These are phyloP conservation scores for Zonitis immaculata DNA, from an alignment of 2,888 invertebrate genomes.

Conservation along the genomic window DNA sequence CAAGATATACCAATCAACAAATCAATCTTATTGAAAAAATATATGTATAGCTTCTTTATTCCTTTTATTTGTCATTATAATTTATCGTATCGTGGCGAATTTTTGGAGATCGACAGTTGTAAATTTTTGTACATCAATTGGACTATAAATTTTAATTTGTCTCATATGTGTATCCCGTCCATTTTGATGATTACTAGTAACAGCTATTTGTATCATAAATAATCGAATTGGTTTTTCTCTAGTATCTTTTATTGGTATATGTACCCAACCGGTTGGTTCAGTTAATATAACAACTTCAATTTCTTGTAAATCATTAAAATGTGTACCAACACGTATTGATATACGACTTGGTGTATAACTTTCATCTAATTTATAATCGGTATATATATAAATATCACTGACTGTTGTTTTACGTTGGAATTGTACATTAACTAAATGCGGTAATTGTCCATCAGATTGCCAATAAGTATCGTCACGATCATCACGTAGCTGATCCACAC, in stretches of 20 bases:
- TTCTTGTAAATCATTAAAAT: conserved; percentile 95
- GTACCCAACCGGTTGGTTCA: conserved; percentile 95
- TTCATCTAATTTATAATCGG: conserved; percentile 97
- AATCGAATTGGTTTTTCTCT: conserved; percentile 85
- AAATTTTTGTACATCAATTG: conserved; percentile 68
- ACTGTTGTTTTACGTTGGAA: conserved; percentile 93
- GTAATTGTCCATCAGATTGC: conserved; percentile 99
- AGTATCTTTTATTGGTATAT: conserved; percentile 85
- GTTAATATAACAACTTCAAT: conserved; percentile 88
- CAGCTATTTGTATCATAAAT: conserved; percentile 95
- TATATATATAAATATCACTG: conserved; percentile 92
- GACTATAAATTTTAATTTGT: conserved; percentile 94
- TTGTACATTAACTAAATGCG: conserved; percentile 95
- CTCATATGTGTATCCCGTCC: conserved; percentile 98
- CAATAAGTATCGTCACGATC: conserved; percentile 97
- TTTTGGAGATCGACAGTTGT: conserved; percentile 78
- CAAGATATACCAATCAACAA: background rate
- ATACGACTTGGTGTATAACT: conserved; percentile 97
- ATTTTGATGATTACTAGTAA: conserved; percentile 97
- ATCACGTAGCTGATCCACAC: conserved; percentile 93
- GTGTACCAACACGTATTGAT: conserved; percentile 88
- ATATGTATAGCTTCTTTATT: background rate
- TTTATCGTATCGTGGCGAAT: conserved; percentile 73
- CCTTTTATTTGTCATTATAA: background rate
- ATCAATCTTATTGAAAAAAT: background rate